Conservation (phyloP, 2,113 vertebrate genomes). For the Seriola rivoliana region DNA sequence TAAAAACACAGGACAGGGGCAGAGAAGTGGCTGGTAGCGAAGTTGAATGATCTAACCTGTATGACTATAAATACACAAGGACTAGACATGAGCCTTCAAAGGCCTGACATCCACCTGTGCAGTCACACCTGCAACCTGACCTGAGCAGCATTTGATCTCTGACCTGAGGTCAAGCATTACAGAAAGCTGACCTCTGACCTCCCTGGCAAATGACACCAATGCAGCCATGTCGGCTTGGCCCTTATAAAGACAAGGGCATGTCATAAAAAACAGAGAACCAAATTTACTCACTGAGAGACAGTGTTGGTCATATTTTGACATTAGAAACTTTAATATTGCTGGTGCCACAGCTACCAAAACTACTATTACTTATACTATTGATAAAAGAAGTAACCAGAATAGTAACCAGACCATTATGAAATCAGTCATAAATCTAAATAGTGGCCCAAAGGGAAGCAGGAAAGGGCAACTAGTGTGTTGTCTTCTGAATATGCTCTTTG, state of each 20-base stretch:
- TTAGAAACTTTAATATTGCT: background rate
- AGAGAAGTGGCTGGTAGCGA: background rate
- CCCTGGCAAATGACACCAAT: constrained; percentile 17
- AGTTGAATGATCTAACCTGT: background rate
- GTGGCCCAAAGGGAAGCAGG: background rate
- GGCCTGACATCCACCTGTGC: constrained; percentile 45
- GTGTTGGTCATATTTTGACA: background rate
- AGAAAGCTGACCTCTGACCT: constrained; percentile 59
- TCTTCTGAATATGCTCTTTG: constrained; percentile 54
- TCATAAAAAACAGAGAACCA: background rate
- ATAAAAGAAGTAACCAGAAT: background rate
- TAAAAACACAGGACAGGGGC: background rate
- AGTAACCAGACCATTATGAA: background rate
- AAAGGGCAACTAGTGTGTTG: background rate
- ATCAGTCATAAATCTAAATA: background rate
- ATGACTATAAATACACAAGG: background rate
- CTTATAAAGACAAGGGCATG: constrained; percentile 21
- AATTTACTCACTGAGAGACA: background rate
- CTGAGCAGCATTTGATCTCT: constrained; percentile 17
- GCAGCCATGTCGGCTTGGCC: background rate
- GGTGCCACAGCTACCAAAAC: background rate
- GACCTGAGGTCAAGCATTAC: constrained; percentile 37
- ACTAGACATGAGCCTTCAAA: background rate
- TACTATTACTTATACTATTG: background rate
- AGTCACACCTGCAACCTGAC: constrained; percentile 27